phyloP scores from a whole-genome alignment of 2,113 vertebrate genomes.

The Cheilinus undulatus region DNA sequence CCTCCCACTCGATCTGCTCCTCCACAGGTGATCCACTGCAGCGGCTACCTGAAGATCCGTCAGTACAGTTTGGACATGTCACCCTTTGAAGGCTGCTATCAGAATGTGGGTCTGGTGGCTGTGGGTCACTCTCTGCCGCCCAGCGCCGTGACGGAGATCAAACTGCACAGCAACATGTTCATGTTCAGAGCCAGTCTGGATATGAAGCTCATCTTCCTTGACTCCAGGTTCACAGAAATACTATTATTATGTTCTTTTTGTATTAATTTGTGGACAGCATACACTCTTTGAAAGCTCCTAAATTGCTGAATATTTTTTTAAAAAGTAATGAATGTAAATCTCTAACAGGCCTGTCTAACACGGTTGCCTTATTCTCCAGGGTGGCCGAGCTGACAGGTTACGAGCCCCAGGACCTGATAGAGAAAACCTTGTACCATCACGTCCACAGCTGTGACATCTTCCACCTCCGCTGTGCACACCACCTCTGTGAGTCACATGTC shows the following conservation, averaged over 20 bases:
- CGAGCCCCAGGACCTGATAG: conserved; percentile 98
- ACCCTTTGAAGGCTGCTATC: conserved; percentile 96
- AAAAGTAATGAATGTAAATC: too few species aligned
- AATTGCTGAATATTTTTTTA: too few species aligned
- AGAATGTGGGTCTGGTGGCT: conserved; percentile 97
- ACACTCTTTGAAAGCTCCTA: too few species aligned
- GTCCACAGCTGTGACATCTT: conserved; percentile 98
- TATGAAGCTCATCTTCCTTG: conserved; percentile 98
- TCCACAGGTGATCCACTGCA: conserved; percentile 95
- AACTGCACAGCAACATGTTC: conserved; percentile 98
- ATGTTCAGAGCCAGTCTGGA: conserved; percentile 98
- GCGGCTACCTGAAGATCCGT: conserved; percentile 97
- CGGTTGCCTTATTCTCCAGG: conserved; percentile 74
- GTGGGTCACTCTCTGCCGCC: conserved; percentile 96
- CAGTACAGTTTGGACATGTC: conserved; percentile 99
- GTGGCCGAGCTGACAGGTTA: conserved; percentile 97
- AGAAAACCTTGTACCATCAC: conserved; percentile 98
- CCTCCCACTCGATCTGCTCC: neutral
- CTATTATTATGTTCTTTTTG: neutral
- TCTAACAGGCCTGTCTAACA: too few species aligned
- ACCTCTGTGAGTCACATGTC: conserved; percentile 90
- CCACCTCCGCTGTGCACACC: conserved; percentile 96
- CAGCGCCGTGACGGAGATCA: conserved; percentile 96
- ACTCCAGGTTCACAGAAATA: conserved; percentile 88
- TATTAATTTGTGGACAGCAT: neutral